Percentiles rank a stretch among this genome's conserved stretches.
These are phyloP conservation scores for Haemorhous mexicanus DNA, from an alignment of 2,113 vertebrate species.

Conservation along the genomic window DNA sequence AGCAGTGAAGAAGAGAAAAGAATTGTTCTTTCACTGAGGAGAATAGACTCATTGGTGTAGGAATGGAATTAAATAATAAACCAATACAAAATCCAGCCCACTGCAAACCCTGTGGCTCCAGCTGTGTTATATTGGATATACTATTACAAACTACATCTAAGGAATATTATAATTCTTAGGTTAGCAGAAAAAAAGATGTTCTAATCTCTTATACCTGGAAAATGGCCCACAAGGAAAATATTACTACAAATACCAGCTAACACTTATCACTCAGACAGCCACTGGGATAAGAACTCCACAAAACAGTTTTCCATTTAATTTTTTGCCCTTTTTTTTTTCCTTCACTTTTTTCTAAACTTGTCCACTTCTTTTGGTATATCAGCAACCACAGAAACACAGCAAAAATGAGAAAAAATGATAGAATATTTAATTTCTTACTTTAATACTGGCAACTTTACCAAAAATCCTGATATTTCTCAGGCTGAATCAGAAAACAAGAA, in stretches of 20 bases:
- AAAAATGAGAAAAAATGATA: not conserved
- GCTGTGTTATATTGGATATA: not conserved
- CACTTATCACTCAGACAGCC: not conserved
- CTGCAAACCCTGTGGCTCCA: not conserved
- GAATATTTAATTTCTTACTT: not conserved
- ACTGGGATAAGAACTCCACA: not conserved
- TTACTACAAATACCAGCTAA: not conserved
- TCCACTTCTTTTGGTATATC: not conserved
- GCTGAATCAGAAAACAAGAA: not conserved
- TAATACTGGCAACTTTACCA: not conserved
- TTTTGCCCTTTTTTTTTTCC: not conserved
- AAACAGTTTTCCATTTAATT: not conserved
- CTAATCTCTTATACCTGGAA: not conserved
- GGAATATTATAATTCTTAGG: not conserved
- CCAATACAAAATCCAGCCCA: not conserved
- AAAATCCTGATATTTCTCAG: not conserved
- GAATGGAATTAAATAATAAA: not conserved
- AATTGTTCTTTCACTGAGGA: not conserved
- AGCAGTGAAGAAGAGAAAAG: not conserved
- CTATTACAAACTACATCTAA: not conserved
- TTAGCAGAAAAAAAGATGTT: not conserved
- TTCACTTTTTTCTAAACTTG: not conserved
- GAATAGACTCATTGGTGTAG: not conserved
- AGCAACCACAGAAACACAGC: not conserved
- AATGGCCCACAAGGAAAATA: not conserved